Conservation (phyloP, 2,888 invertebrate species). For the Tetheella fluctuosa region DNA sequence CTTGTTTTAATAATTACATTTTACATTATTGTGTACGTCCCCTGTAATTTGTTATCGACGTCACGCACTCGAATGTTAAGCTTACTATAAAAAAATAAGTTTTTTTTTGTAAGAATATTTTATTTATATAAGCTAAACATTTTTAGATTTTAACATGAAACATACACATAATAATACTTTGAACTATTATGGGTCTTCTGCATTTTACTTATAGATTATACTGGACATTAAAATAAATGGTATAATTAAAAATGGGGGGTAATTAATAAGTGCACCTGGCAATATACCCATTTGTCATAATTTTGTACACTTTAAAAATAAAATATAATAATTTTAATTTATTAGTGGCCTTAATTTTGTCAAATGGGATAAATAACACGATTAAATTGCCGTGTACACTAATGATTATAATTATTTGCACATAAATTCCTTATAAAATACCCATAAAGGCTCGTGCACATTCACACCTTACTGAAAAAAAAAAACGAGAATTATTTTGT, state of each 20-base stretch:
- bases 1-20: constrained; percentile 70
- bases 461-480: not conserved
- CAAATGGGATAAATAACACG: not conserved
- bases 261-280: constrained; percentile 24
- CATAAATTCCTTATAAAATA: constrained; percentile 19
- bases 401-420: constrained; percentile 21
- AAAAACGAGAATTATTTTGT: constrained; percentile 8
- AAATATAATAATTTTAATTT: not conserved
- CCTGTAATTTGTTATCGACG: constrained; percentile 39
- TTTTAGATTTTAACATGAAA: constrained; percentile 35
- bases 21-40: constrained; percentile 59
- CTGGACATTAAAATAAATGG: constrained; percentile 29
- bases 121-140: constrained; percentile 36
- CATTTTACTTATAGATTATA: constrained; percentile 12
- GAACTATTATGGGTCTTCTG: constrained; percentile 26
- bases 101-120: constrained; percentile 23
- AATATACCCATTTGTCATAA: constrained; percentile 20
- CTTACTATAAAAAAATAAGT: constrained; percentile 36
- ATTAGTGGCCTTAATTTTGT: not conserved
- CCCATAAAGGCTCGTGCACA: not conserved
- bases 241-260: constrained; percentile 26
- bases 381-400: not conserved
- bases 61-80: constrained; percentile 48
- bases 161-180: constrained; percentile 36
- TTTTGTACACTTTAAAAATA: not conserved